A percentile compares a stretch with the other conserved stretches of the same genome.
Evolutionary conservation across 2,113 vertebrate genomes (phyloP).

Genomic region (Tretioscincus oriximinensis): DNA sequence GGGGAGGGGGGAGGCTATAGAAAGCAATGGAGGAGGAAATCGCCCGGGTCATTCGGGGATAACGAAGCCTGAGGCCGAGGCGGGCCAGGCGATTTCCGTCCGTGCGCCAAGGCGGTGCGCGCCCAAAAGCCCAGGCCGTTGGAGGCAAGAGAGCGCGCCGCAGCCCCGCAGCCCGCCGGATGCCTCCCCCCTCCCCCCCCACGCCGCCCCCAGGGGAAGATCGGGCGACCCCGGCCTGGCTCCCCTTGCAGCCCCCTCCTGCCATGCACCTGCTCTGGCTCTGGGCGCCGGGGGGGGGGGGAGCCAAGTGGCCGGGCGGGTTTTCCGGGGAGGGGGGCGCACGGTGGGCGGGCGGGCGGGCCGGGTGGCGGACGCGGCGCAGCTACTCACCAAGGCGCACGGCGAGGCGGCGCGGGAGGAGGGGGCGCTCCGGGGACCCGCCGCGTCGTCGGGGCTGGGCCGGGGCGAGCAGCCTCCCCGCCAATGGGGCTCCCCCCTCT

Average conservation of each 20-base stretch:
- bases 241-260: neutral
- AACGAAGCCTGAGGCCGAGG: slow-evolving; percentile 27
- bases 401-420: slow-evolving; percentile 31
- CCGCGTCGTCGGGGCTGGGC: slow-evolving; percentile 37
- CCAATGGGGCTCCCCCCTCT: slow-evolving; percentile 36
- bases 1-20: neutral
- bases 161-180: neutral
- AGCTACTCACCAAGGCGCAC: slow-evolving; percentile 36
- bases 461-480: slow-evolving; percentile 28
- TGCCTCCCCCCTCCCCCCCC: neutral
- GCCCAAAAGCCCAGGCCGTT: neutral
- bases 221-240: neutral
- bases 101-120: slow-evolving; percentile 14
- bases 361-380: neutral
- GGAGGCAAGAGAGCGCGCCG: neutral
- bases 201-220: neutral
- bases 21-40: slow-evolving; percentile 10
- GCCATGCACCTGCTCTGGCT: slow-evolving; percentile 30
- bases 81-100: slow-evolving; percentile 5
- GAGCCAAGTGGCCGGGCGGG: neutral
- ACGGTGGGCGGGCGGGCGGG: slow-evolving; percentile 29
- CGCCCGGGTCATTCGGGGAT: slow-evolving; percentile 34
- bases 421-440: slow-evolving; percentile 31
- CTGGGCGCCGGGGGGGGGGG: neutral
- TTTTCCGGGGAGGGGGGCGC: slow-evolving; percentile 30